These are phyloP conservation scores for Pangasius larnaudii DNA, from an alignment of 2,797 vertebrate genomes.

Conservation along the genomic window DNA sequence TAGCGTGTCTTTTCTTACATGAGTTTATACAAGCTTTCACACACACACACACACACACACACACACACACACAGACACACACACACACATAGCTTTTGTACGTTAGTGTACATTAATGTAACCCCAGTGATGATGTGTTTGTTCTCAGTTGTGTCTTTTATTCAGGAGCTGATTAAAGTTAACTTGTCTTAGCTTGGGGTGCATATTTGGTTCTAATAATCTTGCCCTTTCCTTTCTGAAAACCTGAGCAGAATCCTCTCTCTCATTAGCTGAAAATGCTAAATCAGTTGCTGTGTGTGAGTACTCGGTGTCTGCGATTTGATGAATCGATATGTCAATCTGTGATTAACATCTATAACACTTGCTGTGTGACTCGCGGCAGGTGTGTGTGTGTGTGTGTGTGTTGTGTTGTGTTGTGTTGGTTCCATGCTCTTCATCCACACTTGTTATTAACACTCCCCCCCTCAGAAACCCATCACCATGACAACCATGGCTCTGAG, in stretches of 20 bases:
- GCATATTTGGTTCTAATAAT: background rate
- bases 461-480: slow-evolving; percentile 77
- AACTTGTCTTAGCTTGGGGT: background rate
- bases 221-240: background rate
- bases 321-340: background rate
- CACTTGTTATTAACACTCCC: slow-evolving; percentile 36
- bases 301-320: background rate
- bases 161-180: background rate
- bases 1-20: background rate
- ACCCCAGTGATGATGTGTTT: background rate
- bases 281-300: background rate
- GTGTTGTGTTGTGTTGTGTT: slow-evolving; percentile 40
- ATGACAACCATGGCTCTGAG: slow-evolving; percentile 78
- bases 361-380: background rate
- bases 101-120: background rate
- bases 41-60: background rate
- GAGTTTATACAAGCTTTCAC: background rate
- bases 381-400: background rate
- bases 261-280: background rate
- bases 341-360: slow-evolving; percentile 4
- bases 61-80: background rate
- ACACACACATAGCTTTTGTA: background rate
- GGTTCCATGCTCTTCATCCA: slow-evolving; percentile 55
- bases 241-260: background rate
- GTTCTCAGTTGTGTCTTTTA: background rate